These are phyloP conservation scores for Tarsius wallacei DNA, from an alignment of 2,797 vertebrate genomes.

Conservation along the genomic window DNA sequence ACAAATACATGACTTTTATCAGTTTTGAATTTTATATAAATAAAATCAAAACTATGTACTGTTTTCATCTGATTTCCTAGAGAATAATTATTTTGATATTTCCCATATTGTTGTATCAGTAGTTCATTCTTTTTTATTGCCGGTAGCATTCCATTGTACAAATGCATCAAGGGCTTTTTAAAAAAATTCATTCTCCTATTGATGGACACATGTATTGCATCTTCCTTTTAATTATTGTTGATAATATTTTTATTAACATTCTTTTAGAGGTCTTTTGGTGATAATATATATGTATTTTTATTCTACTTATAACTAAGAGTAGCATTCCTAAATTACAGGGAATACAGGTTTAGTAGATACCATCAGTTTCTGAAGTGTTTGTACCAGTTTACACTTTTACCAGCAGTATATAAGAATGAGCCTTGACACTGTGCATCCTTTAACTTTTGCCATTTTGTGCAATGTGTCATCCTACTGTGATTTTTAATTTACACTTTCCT, in stretches of 20 bases:
- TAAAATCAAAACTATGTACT: not conserved
- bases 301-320: not conserved
- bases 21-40: not conserved
- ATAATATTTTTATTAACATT: not conserved
- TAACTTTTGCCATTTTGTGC: not conserved
- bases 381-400: no score
- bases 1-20: not conserved
- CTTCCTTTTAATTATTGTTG: not conserved
- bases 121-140: not conserved
- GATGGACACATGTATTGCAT: not conserved
- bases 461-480: not conserved
- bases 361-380: not conserved
- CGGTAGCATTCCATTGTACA: not conserved
- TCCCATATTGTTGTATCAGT: not conserved
- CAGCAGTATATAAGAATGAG: not conserved
- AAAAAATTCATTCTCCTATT: not conserved
- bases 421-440: not conserved
- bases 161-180: not conserved
- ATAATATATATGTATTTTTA: not conserved
- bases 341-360: not conserved
- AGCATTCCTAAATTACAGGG: not conserved
- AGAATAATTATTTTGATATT: not conserved
- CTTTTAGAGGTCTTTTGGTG: not conserved
- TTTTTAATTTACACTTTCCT: not conserved
- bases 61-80: not conserved